Percentiles rank a stretch among this genome's conserved stretches.
phyloP scores from a whole-genome alignment of 1,140 invertebrate species.

The Brachionus asplanchnoidis region DNA sequence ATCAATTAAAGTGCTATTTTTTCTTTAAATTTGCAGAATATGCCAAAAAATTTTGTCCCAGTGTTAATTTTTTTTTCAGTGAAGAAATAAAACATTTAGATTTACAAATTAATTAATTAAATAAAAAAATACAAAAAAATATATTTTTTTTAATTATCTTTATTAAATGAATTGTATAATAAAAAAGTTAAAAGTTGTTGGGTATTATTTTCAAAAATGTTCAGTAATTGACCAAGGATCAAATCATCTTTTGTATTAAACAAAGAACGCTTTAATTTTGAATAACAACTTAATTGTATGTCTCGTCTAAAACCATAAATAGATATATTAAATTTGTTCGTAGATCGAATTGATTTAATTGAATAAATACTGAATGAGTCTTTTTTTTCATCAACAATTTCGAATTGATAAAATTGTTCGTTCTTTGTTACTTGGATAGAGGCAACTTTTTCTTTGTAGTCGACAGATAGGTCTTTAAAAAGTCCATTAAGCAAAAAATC shows the following conservation, averaged over 20 bases:
- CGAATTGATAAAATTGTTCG: slow-evolving; percentile 15
- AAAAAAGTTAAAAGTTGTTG: not conserved
- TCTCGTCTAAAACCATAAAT: slow-evolving; percentile 10
- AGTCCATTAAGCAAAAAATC: slow-evolving; percentile 9
- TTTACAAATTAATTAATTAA: not conserved
- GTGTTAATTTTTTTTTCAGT: not conserved
- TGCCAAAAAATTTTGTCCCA: not conserved
- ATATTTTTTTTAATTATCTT: not conserved
- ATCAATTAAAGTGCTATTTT: not conserved
- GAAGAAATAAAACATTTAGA: not conserved
- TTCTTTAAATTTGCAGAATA: not conserved
- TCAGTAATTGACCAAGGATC: not conserved
- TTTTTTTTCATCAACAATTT: slow-evolving; percentile 26
- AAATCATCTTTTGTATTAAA: not conserved
- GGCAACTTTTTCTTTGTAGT: slow-evolving; percentile 10
- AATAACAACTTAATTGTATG: not conserved
- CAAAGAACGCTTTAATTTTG: not conserved
- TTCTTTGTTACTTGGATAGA: slow-evolving; percentile 11
- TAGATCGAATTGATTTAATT: slow-evolving; percentile 4
- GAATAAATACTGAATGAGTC: not conserved
- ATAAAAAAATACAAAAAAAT: not conserved
- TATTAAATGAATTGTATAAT: not conserved
- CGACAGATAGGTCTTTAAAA: not conserved
- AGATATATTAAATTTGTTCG: not conserved
- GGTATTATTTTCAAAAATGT: not conserved